Evolutionary conservation across 2,113 vertebrate species (phyloP), one percentile per base, ranked within the genome.

Genomic region (Crotophaga sulcirostris): DNA sequence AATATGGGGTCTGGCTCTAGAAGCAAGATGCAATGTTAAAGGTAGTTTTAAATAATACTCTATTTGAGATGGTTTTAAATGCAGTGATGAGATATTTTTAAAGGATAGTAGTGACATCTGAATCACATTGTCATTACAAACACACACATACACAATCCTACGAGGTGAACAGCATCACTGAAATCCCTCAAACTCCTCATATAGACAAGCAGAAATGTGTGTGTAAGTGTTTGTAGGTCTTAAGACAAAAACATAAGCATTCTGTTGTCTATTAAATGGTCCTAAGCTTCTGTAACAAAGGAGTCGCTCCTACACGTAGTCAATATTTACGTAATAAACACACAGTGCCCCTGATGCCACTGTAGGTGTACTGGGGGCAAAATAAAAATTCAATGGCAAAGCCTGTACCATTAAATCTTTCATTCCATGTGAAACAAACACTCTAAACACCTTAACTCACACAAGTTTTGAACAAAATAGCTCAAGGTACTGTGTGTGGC

Each of bases 1-100:
- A 96, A 68, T 91, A 36, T 4, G 91, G 60, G 40, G 84, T 79
- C 84, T 94, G 88, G 2, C n/a, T 91, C 97, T 98, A 91, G 45
- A 97, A 95, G 80, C 25, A 75, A 87, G 33, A 19, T 10, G 24
- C 16, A 72, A 76, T 6, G 2, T 89, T 72, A 60, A 62, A 79
- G 86, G 16, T 9, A 77, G 56, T 16, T 81, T 87, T 51, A 38
- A 77, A 68, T 6, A 72, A 13, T 15, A 7, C 4, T 80, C 28
- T 24, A 0, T 5, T 38, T 79, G 44, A 20, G 21, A n/a, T 33
- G 16, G 56, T 24, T 82, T 77, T 74, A 90, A 79, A 29, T 0
- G 5, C 25, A 44, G 29, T 1, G 10, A 40, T 42, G 29, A 63
- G 64, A 36, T 38, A 47, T 14, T 67, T 55, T 51, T 12, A 64